phyloP scores from a whole-genome alignment of 2,888 invertebrate genomes.

The Anoplius nigerrimus region DNA sequence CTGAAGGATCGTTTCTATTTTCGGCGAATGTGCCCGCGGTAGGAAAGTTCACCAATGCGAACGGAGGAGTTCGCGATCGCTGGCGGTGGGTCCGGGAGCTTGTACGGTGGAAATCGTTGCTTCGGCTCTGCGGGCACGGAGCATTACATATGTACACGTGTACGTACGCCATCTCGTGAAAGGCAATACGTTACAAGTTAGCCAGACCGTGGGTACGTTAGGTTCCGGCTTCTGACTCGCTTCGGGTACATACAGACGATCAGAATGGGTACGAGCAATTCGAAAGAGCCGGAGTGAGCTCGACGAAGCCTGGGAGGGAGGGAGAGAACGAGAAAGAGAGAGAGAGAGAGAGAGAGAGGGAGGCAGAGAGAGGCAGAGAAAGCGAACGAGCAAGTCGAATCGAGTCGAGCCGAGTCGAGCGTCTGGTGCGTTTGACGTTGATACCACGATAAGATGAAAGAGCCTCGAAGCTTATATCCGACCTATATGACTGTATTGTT shows the following conservation, averaged over 20 bases:
- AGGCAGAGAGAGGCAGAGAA: conserved; percentile 57
- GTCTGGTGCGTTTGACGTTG: conserved; percentile 75
- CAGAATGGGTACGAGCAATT: conserved; percentile 68
- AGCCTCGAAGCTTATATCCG: conserved; percentile 73
- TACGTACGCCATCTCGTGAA: conserved; percentile 31
- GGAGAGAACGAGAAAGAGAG: conserved; percentile 54
- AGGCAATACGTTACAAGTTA: conserved; percentile 60
- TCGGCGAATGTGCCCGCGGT: too few relatives aligned
- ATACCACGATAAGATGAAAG: conserved; percentile 75
- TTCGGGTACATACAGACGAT: conserved; percentile 61
- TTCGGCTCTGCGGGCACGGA: too few relatives aligned
- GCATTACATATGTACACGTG: conserved; percentile 20
- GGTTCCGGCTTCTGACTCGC: conserved; percentile 60
- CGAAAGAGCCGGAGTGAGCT: conserved; percentile 57
- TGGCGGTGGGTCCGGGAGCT: too few relatives aligned
- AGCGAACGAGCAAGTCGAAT: conserved; percentile 25
- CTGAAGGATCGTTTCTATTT: too few relatives aligned
- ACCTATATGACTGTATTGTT: conserved; percentile 71
- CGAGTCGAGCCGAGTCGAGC: conserved; percentile 68
- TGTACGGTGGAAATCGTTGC: too few relatives aligned
- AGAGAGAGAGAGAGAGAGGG: conserved; percentile 25
- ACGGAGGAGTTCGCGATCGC: too few relatives aligned
- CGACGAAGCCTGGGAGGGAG: too few relatives aligned
- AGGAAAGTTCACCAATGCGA: too few relatives aligned
- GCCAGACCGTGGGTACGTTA: conserved; percentile 52